phyloP scores from a whole-genome alignment of 2,113 vertebrate genomes.

The Dipodomys stephensi region DNA sequence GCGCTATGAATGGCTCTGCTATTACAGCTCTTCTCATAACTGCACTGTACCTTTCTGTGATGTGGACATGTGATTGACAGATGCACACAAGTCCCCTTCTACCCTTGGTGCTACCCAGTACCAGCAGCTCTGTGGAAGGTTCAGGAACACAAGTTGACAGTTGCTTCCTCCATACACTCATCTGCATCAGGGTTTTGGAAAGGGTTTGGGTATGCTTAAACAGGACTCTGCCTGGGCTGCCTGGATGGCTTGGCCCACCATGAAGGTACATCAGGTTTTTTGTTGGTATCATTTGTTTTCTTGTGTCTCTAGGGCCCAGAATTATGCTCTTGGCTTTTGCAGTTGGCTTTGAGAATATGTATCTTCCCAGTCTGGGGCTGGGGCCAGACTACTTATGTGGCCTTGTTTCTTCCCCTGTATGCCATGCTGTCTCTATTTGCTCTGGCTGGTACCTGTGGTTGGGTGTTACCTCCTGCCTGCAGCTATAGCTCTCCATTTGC shows the following conservation, averaged over 20 bases:
- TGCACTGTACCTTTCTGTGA: not conserved
- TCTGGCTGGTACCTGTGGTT: not conserved
- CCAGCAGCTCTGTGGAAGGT: not conserved
- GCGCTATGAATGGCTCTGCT: not conserved
- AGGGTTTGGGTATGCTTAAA: not conserved
- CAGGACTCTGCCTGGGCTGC: not conserved
- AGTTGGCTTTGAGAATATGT: not conserved
- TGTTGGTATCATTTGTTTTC: not conserved
- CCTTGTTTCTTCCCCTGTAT: not conserved
- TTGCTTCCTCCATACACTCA: not conserved
- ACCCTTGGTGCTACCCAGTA: not conserved
- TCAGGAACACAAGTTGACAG: not conserved
- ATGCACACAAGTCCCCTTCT: not conserved
- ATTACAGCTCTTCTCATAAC: not conserved
- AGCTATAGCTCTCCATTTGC: not conserved
- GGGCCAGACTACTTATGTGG: not conserved
- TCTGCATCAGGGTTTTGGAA: not conserved
- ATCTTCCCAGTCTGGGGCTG: not conserved
- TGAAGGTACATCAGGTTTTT: not conserved
- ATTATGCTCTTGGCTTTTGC: slow-evolving; percentile 40
- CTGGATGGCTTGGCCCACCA: not conserved
- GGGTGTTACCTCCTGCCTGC: not conserved
- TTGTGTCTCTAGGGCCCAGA: not conserved
- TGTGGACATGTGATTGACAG: not conserved
- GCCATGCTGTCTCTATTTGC: not conserved